Conservation (phyloP, 2,797 vertebrate genomes). For the Squalus acanthias region DNA sequence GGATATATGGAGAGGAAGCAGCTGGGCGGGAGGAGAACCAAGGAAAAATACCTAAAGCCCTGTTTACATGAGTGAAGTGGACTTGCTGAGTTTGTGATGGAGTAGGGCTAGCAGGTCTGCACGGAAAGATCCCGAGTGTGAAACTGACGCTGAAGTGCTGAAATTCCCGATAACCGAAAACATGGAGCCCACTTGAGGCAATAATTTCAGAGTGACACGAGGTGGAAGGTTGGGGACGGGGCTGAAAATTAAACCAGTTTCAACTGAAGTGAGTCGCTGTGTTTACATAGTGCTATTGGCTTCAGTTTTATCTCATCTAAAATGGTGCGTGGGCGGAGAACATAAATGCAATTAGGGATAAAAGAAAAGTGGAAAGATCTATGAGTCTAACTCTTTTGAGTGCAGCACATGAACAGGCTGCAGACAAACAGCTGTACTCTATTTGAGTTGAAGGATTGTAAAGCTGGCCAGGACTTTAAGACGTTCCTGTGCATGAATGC, state of each 20-base stretch:
- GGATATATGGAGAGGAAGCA: neutral
- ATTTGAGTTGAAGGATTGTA: neutral
- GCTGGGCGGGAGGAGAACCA: neutral
- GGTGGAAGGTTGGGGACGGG: neutral
- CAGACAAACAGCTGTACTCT: constrained; percentile 14
- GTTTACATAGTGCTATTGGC: neutral
- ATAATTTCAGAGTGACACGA: neutral
- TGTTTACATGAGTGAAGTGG: neutral
- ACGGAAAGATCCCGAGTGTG: neutral
- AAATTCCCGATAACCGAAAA: neutral
- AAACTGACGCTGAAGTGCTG: neutral
- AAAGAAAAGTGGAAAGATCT: neutral
- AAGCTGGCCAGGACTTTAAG: neutral
- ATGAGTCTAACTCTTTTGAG: neutral
- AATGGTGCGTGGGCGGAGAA: no score
- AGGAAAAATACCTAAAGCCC: neutral
- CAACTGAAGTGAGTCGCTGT: neutral
- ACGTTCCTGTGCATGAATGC: neutral
- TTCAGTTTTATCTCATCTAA: neutral
- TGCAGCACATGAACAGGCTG: neutral
- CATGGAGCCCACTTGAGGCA: neutral
- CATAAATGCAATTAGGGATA: neutral
- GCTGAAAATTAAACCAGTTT: neutral
- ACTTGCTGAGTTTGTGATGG: neutral
- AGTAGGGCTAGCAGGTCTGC: neutral